Evolutionary conservation across 2,113 vertebrate species (phyloP), one percentile per base, ranked within the genome.

Genomic region (Syrrhaptes paradoxus): DNA sequence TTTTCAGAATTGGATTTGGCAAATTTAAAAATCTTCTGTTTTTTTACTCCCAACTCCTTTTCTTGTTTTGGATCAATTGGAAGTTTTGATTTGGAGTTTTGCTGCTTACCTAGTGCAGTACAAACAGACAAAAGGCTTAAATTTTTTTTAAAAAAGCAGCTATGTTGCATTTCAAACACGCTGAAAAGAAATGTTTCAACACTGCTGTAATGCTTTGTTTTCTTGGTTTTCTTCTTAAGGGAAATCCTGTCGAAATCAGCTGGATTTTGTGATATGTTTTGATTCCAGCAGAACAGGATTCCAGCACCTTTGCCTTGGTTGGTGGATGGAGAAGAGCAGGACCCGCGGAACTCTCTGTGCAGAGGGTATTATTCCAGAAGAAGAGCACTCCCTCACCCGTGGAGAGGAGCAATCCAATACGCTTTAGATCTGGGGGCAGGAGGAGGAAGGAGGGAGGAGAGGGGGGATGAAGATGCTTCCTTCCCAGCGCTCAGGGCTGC

Each of bases 341-440:
- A 89, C 61, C 49, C 32, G 61, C 8, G 2, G 65, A 89, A 49
- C 73, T 90, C 52, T 49, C 68, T 6, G 0, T 79, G 46, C 46
- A 45, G 61, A 90, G 76, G 48, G 29, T 87, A 59, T 93, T 80
- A 70, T 85, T 96, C 80, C 87, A 94, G 86, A 72, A 91, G 80
- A 86, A 85, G 75, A 93, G 66, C 49, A 31, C 48, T 94, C 75
- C 77, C 68, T 94, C 38, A 36, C 31, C 63, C 49, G 3, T 5
- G 5, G 68, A 93, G 75, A 90, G 46, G 49, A 96, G 73, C 3
- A 8, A 94, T 95, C 92, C 82, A 95, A 68, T 71, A 36, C 3
- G 63, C 90, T 90, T 96, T 82, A 93, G 10, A 2, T 95, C 83
- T 0, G 7, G 90, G 85, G 77, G 81, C 58, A 93, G 91, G 85